Base-by-base conservation (phyloP, 2,888 invertebrate species). In the Drosophila emarginata region DNA sequence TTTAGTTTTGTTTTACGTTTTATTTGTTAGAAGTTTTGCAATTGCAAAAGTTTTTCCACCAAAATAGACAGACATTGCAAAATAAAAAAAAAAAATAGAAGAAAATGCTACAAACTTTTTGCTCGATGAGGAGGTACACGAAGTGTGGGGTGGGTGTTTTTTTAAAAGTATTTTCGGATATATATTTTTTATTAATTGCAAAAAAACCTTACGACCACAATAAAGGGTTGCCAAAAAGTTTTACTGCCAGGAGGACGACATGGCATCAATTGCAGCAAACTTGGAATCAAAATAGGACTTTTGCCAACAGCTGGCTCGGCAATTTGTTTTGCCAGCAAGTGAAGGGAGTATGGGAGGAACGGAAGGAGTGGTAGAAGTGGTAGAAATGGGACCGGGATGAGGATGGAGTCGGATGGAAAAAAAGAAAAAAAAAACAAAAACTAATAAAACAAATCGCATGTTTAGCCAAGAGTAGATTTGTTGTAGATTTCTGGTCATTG, bases 401-500 rank as follows among this genome's bases (percentile, higher is more conserved):
- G 60, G 12, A 54, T 37, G 21, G 18, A 21, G 14, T 51, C 28
- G 60, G n/a, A 67, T 66, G 82, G 87, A 26, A 26, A 26, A 26
- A 26, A 26, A 26, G 1, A 26, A 6, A 0, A 5, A 26, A 5
- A 26, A 5, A 23, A 23, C 28, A 28, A 32, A 32, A 32, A 32
- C 88, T 88, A 88, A 82, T 82, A 82, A 88, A 88, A 81, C 88
- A 81, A 85, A 81, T 86, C 80, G 86, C 86, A 87, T 87, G 88
- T 87, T 86, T 74, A 68, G 68, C 87, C 85, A 79, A 87, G 61
- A 69, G 67, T 70, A 57, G 77, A 67, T 79, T 63, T 36, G 53
- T 77, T 23, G 57, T 80, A 64, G 72, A 83, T 83, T 67, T 64
- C 64, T 50, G 80, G 88, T 87, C 88, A 87, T 77, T 87, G 80